Conservation (phyloP, 1,140 invertebrate species). For the Ephestia elutella region DNA sequence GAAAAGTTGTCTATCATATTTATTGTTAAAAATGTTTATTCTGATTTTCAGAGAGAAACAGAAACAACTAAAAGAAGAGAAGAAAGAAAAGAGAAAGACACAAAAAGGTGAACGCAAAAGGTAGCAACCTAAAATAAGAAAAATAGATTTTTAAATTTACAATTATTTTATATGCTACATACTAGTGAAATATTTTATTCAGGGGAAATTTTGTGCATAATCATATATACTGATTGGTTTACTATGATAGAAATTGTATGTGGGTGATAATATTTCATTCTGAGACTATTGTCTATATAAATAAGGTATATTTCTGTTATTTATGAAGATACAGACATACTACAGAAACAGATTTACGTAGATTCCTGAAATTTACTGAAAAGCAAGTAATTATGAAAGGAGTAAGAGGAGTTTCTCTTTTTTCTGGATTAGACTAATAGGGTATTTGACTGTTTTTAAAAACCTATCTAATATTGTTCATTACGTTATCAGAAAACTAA, state of each 20-base stretch:
- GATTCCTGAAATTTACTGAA: too few species aligned
- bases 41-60: conserved; percentile 83
- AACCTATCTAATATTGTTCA: too few species aligned
- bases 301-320: too few species aligned
- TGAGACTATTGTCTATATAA: background rate
- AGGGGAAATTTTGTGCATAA: background rate
- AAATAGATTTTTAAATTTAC: conserved; percentile 5
- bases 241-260: background rate
- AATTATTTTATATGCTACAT: background rate
- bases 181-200: background rate
- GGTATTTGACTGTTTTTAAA: too few species aligned
- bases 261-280: background rate
- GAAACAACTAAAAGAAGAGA: conserved; percentile 88
- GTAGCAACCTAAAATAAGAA: conserved; percentile 75
- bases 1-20: too few species aligned
- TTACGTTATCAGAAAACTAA: too few species aligned
- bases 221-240: background rate
- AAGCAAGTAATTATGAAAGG: too few species aligned
- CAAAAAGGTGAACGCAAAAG: conserved; percentile 88
- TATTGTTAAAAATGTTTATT: conserved; percentile 8
- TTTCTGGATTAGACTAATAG: too few species aligned
- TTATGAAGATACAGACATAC: too few species aligned
- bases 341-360: too few species aligned
- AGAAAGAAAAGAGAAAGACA: conserved; percentile 91
- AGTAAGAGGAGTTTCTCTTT: too few species aligned